Evolutionary conservation across 2,113 vertebrate genomes (phyloP), one percentile per base, ranked within the genome.

Genomic region (Spea bombifrons): DNA sequence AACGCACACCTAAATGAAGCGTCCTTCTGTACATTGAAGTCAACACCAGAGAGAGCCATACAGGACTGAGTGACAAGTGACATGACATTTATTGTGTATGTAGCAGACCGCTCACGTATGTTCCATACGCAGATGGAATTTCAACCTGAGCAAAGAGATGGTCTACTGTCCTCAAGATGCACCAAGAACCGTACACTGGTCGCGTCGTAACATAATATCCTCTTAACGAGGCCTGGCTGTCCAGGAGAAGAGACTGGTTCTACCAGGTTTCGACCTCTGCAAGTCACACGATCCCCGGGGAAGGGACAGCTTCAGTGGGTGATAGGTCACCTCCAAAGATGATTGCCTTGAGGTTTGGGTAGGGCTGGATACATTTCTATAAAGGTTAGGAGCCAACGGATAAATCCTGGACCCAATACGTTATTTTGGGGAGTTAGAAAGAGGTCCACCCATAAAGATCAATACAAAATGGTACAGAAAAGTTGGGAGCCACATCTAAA

Each of bases 101-200:
- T 5, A 53, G 46, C 44, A 66, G 74, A 8, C 15, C 52, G 50
- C 48, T 75, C 74, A 53, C 64, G 17, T 6, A 45, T 30, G 65
- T 76, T n/a, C 50, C 65, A 68, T 43, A 12, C 17, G 45, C 30
- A 76, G 74, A 76, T 76, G 66, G 15, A 76, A 57, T 76, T 76
- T 66, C 74, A 75, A 75, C 50, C 64, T 76, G 12, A 7, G 30
- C 30, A 30, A 50, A 45, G 43, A 57, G 65, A 68, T 67, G 57
- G 55, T 67, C 5, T 12, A 57, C 65, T 65, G 49, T 76, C 13
- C 74, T 45, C 53, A 50, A 67, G 53, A 15, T 48, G 49, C 64
- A 17, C 64, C 50, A 43, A 76, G 74, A 76, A 47, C 43, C 13
- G 48, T 46, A 17, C 30, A 9, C 74, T 67, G 74, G 5, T 5